These are phyloP conservation scores for Poeciliopsis occidentalis DNA, from an alignment of 2,113 vertebrate species.

Conservation along the genomic window DNA sequence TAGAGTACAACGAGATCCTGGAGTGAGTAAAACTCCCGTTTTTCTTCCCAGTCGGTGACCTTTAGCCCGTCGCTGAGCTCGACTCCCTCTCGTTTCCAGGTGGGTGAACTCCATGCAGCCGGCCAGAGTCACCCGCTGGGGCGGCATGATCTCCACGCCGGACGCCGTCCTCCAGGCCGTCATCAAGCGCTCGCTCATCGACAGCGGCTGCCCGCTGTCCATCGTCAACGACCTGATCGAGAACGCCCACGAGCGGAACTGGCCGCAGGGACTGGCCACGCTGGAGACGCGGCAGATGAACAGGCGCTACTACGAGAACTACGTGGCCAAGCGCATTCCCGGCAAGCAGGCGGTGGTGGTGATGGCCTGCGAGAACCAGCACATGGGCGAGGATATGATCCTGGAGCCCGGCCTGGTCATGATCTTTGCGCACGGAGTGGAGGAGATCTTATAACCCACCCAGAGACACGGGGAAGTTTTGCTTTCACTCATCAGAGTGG, in stretches of 20 bases:
- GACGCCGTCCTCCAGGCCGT: conserved; percentile 97
- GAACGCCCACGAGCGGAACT: conserved; percentile 97
- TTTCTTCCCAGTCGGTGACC: neutral
- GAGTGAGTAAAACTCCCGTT: conserved; percentile 83
- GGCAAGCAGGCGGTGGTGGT: conserved; percentile 98
- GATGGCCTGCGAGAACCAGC: conserved; percentile 98
- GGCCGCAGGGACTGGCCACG: conserved; percentile 96
- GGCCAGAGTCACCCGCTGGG: conserved; percentile 96
- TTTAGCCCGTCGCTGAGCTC: neutral
- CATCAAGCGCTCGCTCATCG: conserved; percentile 96
- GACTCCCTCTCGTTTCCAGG: conserved; percentile 65
- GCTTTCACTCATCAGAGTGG: conserved; percentile 5
- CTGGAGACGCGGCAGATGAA: conserved; percentile 98
- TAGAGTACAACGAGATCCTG: conserved; percentile 98
- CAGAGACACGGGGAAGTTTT: conserved; percentile 48
- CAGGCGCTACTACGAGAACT: conserved; percentile 98
- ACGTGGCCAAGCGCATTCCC: conserved; percentile 96
- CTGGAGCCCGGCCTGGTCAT: conserved; percentile 96
- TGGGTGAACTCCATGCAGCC: conserved; percentile 98
- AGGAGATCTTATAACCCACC: conserved; percentile 87
- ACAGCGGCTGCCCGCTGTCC: conserved; percentile 95
- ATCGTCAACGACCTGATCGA: conserved; percentile 97
- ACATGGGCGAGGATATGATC: conserved; percentile 99
- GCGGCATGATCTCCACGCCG: conserved; percentile 97
- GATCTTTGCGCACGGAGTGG: conserved; percentile 97